Conservation (phyloP, 2,113 vertebrate genomes). For the Corvus hawaiiensis region DNA sequence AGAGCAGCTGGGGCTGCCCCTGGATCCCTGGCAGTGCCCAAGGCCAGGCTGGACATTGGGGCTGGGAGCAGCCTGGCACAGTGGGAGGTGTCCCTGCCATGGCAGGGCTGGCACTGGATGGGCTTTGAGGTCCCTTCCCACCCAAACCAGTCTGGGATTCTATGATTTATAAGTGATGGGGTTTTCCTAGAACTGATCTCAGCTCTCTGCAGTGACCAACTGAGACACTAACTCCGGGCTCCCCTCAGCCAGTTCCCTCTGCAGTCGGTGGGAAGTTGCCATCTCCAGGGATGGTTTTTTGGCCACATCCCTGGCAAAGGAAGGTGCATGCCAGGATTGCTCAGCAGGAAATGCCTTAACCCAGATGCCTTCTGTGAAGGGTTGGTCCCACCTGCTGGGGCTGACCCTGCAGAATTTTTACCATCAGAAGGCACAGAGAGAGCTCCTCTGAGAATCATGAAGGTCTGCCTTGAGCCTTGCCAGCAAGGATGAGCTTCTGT, state of each 20-base stretch:
- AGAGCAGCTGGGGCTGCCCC: background rate
- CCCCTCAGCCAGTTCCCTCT: accelerated
- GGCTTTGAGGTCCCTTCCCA: accelerated
- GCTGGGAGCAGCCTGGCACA: background rate
- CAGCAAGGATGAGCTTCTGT: background rate
- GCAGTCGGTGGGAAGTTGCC: accelerated
- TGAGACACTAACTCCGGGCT: accelerated
- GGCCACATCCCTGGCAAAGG: background rate
- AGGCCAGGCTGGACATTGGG: background rate
- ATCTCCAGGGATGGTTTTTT: background rate
- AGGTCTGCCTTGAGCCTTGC: background rate
- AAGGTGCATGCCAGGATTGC: accelerated
- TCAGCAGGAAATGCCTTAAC: background rate
- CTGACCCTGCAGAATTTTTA: background rate
- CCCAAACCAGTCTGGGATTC: background rate
- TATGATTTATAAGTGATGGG: background rate
- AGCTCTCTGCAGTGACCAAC: background rate
- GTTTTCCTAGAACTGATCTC: background rate
- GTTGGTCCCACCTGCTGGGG: background rate
- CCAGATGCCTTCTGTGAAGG: accelerated
- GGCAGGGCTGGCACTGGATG: background rate
- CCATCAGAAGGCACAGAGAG: background rate
- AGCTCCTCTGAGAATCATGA: background rate
- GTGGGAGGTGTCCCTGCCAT: background rate
- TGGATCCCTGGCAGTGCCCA: background rate